phyloP scores from a whole-genome alignment of 2,888 invertebrate species.

The Synergus umbraculus region DNA sequence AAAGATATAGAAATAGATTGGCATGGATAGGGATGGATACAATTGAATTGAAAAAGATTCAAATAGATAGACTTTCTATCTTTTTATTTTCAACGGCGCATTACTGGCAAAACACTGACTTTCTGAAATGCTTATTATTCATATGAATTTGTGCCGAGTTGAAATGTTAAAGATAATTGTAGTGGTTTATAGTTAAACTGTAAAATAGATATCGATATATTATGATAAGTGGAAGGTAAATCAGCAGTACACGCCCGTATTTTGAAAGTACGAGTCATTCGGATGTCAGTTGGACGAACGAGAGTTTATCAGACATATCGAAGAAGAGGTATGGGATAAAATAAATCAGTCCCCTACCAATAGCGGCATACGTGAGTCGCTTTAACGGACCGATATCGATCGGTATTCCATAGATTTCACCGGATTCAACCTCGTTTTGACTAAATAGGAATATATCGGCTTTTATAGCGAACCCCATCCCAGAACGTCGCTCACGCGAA shows the following conservation, averaged over 20 bases:
- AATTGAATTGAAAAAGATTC: too few species aligned
- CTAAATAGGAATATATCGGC: conserved; percentile 72
- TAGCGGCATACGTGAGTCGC: conserved; percentile 47
- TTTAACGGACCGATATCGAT: conserved; percentile 65
- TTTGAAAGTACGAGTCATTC: conserved; percentile 39
- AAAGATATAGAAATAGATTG: too few species aligned
- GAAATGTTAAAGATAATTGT: too few species aligned
- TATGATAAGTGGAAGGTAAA: conserved; percentile 14
- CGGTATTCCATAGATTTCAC: conserved; percentile 71
- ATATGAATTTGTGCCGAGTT: too few species aligned
- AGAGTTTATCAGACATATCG: conserved; percentile 41
- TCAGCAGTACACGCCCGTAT: conserved; percentile 31
- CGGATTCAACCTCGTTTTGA: conserved; percentile 70
- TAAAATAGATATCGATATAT: conserved; percentile 6
- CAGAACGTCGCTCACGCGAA: conserved; percentile 48
- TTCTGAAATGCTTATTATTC: too few species aligned
- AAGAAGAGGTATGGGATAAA: conserved; percentile 39
- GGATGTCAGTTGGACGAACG: conserved; percentile 36
- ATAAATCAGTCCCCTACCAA: conserved; percentile 29
- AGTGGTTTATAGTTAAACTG: too few species aligned
- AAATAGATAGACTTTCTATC: too few species aligned
- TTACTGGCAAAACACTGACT: too few species aligned
- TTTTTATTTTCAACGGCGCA: too few species aligned
- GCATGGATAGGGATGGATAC: too few species aligned
- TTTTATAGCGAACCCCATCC: conserved; percentile 63